Percentiles rank a stretch among this genome's conserved stretches.
Conservation (phyloP, 1,140 invertebrate genomes). For the Tetraneura akinire region DNA sequence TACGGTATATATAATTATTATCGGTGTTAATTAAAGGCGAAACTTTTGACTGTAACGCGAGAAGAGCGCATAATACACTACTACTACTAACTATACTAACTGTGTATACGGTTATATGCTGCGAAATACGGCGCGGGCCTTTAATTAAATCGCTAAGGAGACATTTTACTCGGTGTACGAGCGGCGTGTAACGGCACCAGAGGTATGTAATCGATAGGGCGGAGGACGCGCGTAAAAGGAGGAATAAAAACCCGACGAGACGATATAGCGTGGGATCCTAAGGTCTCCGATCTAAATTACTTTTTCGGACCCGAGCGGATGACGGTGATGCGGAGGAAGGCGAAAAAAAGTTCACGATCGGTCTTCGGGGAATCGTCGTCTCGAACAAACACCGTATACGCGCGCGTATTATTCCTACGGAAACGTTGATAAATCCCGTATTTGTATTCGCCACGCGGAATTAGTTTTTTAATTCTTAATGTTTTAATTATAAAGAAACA, state of each 20-base stretch:
- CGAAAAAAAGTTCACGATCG: constrained; percentile 1
- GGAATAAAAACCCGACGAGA: background rate
- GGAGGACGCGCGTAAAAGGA: background rate
- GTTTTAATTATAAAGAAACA: constrained; percentile 8
- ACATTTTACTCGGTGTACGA: no score
- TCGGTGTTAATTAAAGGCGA: constrained; percentile 42
- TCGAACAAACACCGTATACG: background rate
- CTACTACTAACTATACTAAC: no score
- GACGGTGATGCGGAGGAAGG: background rate
- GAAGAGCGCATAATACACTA: no score
- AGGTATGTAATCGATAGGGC: constrained; percentile 20
- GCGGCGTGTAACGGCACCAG: background rate
- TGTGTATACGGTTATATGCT: no score
- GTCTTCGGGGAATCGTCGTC: constrained; percentile 7
- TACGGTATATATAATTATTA: constrained; percentile 31
- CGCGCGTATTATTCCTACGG: no score
- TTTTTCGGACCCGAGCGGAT: constrained; percentile 2
- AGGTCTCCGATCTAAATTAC: constrained; percentile 27
- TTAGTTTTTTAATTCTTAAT: constrained; percentile 25
- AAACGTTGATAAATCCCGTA: constrained; percentile 8
- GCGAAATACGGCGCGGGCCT: background rate
- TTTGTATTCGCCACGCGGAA: background rate
- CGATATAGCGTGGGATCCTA: background rate
- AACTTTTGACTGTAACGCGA: constrained; percentile 32
- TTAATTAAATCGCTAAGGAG: constrained; percentile 45